These are phyloP conservation scores for Seira musarum DNA, from an alignment of 2,888 invertebrate species.

Conservation along the genomic window DNA sequence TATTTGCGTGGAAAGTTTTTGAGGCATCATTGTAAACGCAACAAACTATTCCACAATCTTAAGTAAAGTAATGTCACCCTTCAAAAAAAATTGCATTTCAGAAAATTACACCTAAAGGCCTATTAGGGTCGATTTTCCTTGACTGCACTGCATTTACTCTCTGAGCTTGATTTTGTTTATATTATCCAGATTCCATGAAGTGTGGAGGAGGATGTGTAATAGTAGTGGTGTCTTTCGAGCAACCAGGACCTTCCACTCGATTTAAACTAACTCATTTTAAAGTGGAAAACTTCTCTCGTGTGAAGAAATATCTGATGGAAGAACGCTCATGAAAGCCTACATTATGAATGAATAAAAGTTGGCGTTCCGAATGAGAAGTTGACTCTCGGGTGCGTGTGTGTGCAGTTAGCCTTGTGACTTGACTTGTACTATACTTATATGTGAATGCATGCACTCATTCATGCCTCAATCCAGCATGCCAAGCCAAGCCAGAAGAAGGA, in stretches of 20 bases:
- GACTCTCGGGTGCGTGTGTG: constrained; percentile 17
- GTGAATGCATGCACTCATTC: constrained; percentile 52
- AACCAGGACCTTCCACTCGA: constrained; percentile 19
- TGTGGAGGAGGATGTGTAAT: not conserved
- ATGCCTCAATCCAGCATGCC: constrained; percentile 44
- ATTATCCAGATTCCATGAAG: not conserved
- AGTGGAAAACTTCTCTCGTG: constrained; percentile 23
- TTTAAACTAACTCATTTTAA: not conserved
- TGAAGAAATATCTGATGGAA: constrained; percentile 26
- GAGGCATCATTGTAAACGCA: constrained; percentile 1
- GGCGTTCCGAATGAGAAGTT: not conserved
- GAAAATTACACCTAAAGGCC: not conserved
- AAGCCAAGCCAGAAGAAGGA: no score
- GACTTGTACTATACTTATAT: no score
- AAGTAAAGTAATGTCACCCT: constrained; percentile 7
- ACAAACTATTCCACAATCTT: not conserved
- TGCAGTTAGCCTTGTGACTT: constrained; percentile 22
- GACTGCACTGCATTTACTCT: constrained; percentile 9
- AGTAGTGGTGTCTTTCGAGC: not conserved
- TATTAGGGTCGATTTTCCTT: constrained; percentile 8
- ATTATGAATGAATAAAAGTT: constrained; percentile 29
- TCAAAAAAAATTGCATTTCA: constrained; percentile 1
- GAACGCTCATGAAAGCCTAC: constrained; percentile 33
- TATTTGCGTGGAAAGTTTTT: not conserved
- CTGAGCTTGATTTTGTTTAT: constrained; percentile 1